Evolutionary conservation across 2,888 invertebrate species (phyloP).

Genomic region (Lucinisca nassula): DNA sequence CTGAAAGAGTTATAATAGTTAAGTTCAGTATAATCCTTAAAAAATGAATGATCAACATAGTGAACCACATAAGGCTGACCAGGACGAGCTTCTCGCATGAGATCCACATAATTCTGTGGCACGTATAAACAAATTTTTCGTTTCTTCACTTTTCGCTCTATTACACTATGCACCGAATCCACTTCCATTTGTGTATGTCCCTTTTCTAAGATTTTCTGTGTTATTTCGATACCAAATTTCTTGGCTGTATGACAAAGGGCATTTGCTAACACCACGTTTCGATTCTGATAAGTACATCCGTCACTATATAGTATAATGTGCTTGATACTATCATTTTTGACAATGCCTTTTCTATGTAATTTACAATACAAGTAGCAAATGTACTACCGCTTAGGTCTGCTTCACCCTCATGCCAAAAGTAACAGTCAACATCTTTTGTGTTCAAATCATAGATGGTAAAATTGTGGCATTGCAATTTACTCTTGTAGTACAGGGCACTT

Average conservation of each 20-base stretch:
- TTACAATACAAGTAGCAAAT: conserved; percentile 36
- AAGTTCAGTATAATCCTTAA: conserved; percentile 31
- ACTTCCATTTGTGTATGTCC: conserved; percentile 64
- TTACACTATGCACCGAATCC: conserved; percentile 50
- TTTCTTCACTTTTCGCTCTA: conserved; percentile 42
- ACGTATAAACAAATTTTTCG: conserved; percentile 38
- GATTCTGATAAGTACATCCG: no score
- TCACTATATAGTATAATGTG: conserved; percentile 47
- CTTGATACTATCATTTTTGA: conserved; percentile 4
- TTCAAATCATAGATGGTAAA: conserved; percentile 46
- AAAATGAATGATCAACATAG: conserved; percentile 41
- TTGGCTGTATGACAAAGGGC: conserved; percentile 26
- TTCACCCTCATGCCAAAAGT: conserved; percentile 57
- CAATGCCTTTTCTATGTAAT: conserved; percentile 21
- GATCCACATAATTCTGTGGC: conserved; percentile 43
- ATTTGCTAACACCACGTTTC: conserved; percentile 44
- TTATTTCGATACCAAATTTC: conserved; percentile 30
- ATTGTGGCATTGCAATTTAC: conserved; percentile 53
- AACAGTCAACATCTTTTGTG: conserved; percentile 36
- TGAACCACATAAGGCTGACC: conserved; percentile 37
- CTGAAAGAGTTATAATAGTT: conserved; percentile 32
- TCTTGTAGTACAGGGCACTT: conserved; percentile 51
- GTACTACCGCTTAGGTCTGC: conserved; percentile 34
- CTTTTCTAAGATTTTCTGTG: conserved; percentile 46
- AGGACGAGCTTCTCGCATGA: conserved; percentile 7